Base-by-base conservation (phyloP, 64 coral and sea anemone species). In the Pocillopora damicornis region DNA sequence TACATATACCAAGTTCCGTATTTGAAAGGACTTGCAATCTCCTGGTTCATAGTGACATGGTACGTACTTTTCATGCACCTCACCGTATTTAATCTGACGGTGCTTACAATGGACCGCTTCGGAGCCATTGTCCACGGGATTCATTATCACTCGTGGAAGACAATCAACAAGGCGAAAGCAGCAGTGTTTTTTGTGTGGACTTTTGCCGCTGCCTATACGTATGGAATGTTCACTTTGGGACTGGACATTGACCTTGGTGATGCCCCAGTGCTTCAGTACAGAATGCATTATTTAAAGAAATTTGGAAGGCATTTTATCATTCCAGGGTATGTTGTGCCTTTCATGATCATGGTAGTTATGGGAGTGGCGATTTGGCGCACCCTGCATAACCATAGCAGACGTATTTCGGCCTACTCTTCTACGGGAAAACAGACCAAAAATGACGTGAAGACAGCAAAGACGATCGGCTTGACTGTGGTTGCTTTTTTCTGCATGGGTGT, bases 391-490 rank as follows among this genome's bases (percentile, higher is more conserved):
- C 81, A 80, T 17, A 93, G 18, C n/a, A 63, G 35, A 13, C 60
- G 79, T 30, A 86, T 93, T 17, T 37, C 59, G 26, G 58, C 91
- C 61, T 75, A 69, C 58, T 30, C 79, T 69, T 73, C 56, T 12
- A 17, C 45, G 78, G 61, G 20, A 35, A 93, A 86, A 69, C 79
- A 77, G 60, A 58, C 63, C 4, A 82, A 86, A 77, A 93, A 60
- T 45, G 91, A 93, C n/a, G 87, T 93, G 26, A 68, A 78, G 87
- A 93, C 91, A 59, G 91, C 91, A 57, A 93, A 93, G 87, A 93
- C 91, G 12, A 72, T 93, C 66, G 91, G 87, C 22, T 65, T 93
- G 58, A 93, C 91, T 9, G 83, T 88, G 35, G 7, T 82, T 5
- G 87, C 87, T 13, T 93, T 89, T 82, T 93, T 86, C 68, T 87